A percentile compares a stretch with the other conserved stretches of the same genome.
Conservation (phyloP, 2,888 invertebrate genomes). For the Drosophila diplacantha region DNA sequence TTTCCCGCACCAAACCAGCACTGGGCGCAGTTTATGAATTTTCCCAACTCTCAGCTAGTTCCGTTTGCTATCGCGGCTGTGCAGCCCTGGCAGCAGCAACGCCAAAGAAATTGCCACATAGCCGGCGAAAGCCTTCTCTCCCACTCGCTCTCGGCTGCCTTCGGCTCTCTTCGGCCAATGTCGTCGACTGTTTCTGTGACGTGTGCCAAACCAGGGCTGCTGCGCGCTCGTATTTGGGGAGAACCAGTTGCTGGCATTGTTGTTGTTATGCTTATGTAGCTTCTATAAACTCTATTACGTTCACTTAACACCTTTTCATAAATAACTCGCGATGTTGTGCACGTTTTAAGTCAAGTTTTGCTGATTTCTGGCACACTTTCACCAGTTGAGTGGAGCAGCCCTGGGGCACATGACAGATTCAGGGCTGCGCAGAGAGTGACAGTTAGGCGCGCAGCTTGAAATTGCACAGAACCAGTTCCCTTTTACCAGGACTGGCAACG, state of each 20-base stretch:
- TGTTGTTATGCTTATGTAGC: neutral
- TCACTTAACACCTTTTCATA: neutral
- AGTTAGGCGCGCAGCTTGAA: constrained; percentile 5
- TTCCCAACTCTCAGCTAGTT: neutral
- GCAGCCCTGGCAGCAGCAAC: constrained; percentile 4
- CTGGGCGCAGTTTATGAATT: neutral
- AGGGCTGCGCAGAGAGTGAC: neutral
- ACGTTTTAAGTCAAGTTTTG: constrained; percentile 7
- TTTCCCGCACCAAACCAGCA: neutral
- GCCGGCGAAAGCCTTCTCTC: constrained; percentile 56
- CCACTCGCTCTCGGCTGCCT: constrained; percentile 42
- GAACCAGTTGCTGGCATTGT: constrained; percentile 1
- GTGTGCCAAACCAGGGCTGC: constrained; percentile 7
- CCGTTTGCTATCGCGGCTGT: neutral
- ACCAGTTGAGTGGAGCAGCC: neutral
- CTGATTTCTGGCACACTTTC: neutral
- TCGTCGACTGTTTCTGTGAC: constrained; percentile 5
- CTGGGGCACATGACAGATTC: neutral
- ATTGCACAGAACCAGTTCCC: neutral
- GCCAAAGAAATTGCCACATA: constrained; percentile 62
- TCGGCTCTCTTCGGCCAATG: constrained; percentile 4
- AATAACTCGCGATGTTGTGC: neutral
- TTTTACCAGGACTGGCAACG: neutral
- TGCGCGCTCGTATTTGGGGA: neutral
- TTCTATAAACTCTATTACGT: neutral